Conservation (phyloP, 2,113 vertebrate genomes). For the Anser brachyrhynchus region DNA sequence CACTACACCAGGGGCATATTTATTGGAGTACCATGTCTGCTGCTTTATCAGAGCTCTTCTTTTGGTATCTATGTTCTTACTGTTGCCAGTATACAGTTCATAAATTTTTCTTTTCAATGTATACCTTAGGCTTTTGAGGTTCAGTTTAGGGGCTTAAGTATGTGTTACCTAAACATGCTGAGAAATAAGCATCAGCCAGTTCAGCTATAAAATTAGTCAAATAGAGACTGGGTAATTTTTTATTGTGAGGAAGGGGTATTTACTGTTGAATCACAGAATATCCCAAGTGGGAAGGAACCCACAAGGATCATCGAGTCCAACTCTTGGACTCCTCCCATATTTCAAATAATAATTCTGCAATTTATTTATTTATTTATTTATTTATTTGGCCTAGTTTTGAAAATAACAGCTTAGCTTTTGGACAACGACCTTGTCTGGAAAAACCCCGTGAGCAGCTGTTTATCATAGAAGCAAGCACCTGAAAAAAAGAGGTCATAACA, state of each 20-base stretch:
- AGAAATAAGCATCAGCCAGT: background rate
- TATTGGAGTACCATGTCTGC: background rate
- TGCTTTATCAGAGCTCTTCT: slow-evolving; percentile 10
- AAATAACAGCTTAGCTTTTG: background rate
- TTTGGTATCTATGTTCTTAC: background rate
- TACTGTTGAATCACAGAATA: background rate
- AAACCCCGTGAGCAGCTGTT: background rate
- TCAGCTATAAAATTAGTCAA: background rate
- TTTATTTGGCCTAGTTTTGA: slow-evolving; percentile 2
- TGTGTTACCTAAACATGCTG: background rate
- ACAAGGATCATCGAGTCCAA: background rate
- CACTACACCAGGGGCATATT: background rate
- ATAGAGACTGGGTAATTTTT: background rate
- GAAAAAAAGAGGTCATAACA: background rate
- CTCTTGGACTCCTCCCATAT: background rate
- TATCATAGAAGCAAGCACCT: background rate
- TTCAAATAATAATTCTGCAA: background rate
- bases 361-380: background rate
- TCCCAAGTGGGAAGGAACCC: background rate
- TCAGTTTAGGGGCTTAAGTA: background rate
- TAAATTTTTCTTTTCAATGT: slow-evolving; percentile 2
- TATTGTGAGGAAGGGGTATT: background rate
- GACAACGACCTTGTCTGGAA: background rate
- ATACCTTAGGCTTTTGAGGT: background rate
- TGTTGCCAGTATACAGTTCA: background rate